phyloP scores from a whole-genome alignment of 92 coral and sea anemone genomes.

The Chrysogorgia sp. region DNA sequence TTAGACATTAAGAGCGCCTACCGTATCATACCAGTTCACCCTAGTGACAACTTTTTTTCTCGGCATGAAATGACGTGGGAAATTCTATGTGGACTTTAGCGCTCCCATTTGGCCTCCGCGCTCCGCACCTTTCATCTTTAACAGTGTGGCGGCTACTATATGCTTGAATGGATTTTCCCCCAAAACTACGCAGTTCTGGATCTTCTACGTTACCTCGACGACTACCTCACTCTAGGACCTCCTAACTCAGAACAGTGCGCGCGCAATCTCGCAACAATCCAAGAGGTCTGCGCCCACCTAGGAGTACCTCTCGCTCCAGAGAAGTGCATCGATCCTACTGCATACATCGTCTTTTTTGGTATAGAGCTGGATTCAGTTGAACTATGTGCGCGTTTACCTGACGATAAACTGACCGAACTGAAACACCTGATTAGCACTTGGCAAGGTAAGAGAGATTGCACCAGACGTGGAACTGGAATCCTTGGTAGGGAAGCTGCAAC shows the following conservation, averaged over 20 bases:
- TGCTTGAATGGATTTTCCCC: conserved; percentile 13
- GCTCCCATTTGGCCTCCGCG: conserved; percentile 1
- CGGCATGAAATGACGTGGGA: conserved; percentile 53
- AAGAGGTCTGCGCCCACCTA: not conserved
- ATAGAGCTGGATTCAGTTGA: conserved; percentile 27
- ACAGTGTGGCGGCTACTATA: not conserved
- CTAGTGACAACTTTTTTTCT: conserved; percentile 23
- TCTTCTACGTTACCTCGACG: conserved; percentile 45
- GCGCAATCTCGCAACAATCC: not conserved
- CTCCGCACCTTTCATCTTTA: conserved; percentile 12
- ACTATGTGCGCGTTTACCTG: conserved; percentile 27
- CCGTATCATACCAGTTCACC: conserved; percentile 40
- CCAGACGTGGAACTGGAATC: conserved; percentile 21
- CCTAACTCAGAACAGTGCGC: conserved; percentile 15
- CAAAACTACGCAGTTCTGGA: conserved; percentile 11
- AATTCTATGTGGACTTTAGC: conserved; percentile 46
- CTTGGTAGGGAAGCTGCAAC: conserved; percentile 17
- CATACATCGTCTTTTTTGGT: conserved; percentile 19
- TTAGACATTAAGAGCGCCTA: conserved; percentile 33
- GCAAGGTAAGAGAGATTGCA: not conserved
- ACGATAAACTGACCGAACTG: conserved; percentile 20
- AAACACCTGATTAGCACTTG: not conserved
- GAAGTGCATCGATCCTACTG: conserved; percentile 20
- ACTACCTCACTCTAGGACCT: conserved; percentile 29
- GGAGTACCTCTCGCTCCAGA: conserved; percentile 26